A percentile compares a stretch with the other conserved stretches of the same genome.
Conservation (phyloP, 1,140 invertebrate genomes). For the Phocides pigmalion region DNA sequence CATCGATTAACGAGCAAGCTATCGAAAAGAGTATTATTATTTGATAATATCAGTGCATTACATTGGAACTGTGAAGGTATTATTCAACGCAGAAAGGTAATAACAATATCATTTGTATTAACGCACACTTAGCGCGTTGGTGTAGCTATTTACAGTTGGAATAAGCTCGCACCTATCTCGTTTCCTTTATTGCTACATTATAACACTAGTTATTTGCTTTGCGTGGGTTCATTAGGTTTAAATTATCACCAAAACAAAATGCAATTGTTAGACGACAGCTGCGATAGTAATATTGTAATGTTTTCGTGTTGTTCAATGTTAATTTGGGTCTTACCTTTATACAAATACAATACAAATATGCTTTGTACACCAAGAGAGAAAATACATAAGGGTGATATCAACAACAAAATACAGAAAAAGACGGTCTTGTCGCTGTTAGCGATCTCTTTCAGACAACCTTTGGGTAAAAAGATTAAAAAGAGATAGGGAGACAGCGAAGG, state of each 20-base stretch:
- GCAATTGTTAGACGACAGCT: neutral
- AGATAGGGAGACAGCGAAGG: too few relatives aligned
- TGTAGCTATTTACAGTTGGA: constrained; percentile 19
- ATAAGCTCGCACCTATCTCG: constrained; percentile 18
- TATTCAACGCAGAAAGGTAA: constrained; percentile 18
- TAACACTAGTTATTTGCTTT: constrained; percentile 15
- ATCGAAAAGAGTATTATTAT: too few relatives aligned
- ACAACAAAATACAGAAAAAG: too few relatives aligned
- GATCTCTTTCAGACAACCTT: too few relatives aligned
- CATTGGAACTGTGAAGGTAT: constrained; percentile 12
- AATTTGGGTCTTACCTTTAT: too few relatives aligned
- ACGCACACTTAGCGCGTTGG: constrained; percentile 26
- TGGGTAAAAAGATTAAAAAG: too few relatives aligned
- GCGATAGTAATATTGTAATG: neutral
- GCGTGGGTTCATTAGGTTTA: constrained; percentile 10
- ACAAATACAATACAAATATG: too few relatives aligned
- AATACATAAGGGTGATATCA: too few relatives aligned
- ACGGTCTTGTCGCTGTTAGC: too few relatives aligned
- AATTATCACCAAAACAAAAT: neutral
- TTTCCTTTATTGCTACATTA: constrained; percentile 22
- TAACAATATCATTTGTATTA: constrained; percentile 33
- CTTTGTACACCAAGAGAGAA: too few relatives aligned
- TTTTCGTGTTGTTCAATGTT: neutral
- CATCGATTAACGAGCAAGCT: too few relatives aligned
- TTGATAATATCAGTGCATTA: constrained; percentile 6